Evolutionary conservation across 1,140 invertebrate genomes (phyloP).

Genomic region (Asbolus verrucosus): DNA sequence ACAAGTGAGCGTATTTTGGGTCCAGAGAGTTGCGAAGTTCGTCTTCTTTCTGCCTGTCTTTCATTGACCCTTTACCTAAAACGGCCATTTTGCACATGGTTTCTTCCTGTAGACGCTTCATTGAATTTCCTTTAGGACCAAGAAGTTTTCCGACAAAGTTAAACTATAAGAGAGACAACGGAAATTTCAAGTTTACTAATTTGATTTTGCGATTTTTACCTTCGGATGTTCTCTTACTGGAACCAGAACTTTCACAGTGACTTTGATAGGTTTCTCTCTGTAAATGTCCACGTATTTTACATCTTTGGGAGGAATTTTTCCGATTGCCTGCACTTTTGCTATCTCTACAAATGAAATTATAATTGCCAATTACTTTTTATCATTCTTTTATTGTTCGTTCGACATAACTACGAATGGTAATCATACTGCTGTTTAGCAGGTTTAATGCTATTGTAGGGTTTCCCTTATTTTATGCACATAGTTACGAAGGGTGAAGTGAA

Average conservation of each 20-base stretch:
- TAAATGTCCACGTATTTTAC: slow-evolving; percentile 44
- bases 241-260: slow-evolving; percentile 82
- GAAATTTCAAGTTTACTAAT: slow-evolving; percentile 36
- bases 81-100: slow-evolving; percentile 95
- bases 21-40: slow-evolving; percentile 85
- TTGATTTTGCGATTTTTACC: slow-evolving; percentile 66
- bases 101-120: slow-evolving; percentile 91
- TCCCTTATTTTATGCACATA: slow-evolving; percentile 4
- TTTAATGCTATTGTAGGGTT: too few relatives aligned
- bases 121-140: slow-evolving; percentile 90
- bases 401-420: too few relatives aligned
- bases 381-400: too few relatives aligned
- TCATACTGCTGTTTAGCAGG: too few relatives aligned
- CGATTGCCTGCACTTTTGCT: slow-evolving; percentile 26
- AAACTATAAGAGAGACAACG: slow-evolving; percentile 72
- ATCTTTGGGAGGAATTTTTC: slow-evolving; percentile 35
- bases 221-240: slow-evolving; percentile 87
- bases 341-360: slow-evolving; percentile 21
- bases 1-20: slow-evolving; percentile 89
- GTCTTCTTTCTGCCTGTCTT: slow-evolving; percentile 91
- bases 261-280: slow-evolving; percentile 84
- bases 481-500: slow-evolving; percentile 10
- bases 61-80: slow-evolving; percentile 89
- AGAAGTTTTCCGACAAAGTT: slow-evolving; percentile 94
- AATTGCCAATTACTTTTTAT: too few relatives aligned